A percentile compares a stretch with the other conserved stretches of the same genome.
Conservation (phyloP, 2,888 invertebrate genomes). For the Marronus borbonicus region DNA sequence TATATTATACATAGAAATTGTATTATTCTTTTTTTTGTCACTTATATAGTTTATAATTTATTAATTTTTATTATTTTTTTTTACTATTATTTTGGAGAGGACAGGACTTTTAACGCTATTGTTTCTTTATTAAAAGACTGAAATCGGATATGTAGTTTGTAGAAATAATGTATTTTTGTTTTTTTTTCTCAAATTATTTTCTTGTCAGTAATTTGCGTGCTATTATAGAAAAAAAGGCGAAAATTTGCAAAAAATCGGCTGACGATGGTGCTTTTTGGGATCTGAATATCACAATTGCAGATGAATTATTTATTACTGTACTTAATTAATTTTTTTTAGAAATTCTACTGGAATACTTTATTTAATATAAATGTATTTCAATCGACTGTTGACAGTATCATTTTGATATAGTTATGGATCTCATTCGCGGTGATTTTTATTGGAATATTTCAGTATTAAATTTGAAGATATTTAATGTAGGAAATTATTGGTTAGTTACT, state of each 20-base stretch:
- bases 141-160: slow-evolving; percentile 61
- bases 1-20: slow-evolving; percentile 51
- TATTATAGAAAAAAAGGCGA: slow-evolving; percentile 29
- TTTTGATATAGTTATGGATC: slow-evolving; percentile 25
- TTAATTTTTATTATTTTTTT: slow-evolving; percentile 51
- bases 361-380: background rate
- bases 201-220: slow-evolving; percentile 27
- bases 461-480: slow-evolving; percentile 33
- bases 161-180: slow-evolving; percentile 50
- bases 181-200: slow-evolving; percentile 32
- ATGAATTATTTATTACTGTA: background rate
- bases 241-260: slow-evolving; percentile 36
- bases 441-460: slow-evolving; percentile 40
- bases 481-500: slow-evolving; percentile 4
- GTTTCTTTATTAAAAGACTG: slow-evolving; percentile 61
- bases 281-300: slow-evolving; percentile 14
- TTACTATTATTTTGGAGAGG: slow-evolving; percentile 60
- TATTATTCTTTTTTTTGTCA: slow-evolving; percentile 56
- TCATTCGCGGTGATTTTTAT: slow-evolving; percentile 35
- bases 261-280: slow-evolving; percentile 35
- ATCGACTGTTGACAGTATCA: slow-evolving; percentile 11
- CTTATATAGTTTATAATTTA: slow-evolving; percentile 59
- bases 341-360: background rate
- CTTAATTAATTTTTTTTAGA: slow-evolving; percentile 9
- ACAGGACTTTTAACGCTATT: slow-evolving; percentile 61